Conservation (phyloP, 2,113 vertebrate genomes). For the Raja brachyura region DNA sequence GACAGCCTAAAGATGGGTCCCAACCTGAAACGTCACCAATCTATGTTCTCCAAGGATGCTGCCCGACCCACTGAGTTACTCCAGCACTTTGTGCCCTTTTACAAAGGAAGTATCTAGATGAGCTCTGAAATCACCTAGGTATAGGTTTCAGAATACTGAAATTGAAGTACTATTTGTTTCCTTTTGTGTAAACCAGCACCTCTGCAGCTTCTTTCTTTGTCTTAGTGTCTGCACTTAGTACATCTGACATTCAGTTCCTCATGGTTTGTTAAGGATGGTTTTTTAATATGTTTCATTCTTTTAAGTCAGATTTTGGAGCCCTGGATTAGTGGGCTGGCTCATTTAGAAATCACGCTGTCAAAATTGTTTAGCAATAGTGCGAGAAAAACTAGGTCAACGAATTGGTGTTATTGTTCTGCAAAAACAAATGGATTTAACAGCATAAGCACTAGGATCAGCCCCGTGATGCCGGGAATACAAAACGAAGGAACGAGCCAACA, state of each 20-base stretch:
- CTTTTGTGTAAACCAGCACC: too few species aligned
- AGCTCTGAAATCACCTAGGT: too few species aligned
- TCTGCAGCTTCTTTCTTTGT: too few species aligned
- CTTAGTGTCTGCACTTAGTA: too few species aligned
- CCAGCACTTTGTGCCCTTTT: too few species aligned
- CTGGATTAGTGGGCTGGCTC: not conserved
- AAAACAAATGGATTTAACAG: not conserved
- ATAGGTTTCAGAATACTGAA: too few species aligned
- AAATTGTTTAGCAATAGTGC: not conserved
- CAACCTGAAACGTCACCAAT: too few species aligned
- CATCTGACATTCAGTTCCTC: not conserved
- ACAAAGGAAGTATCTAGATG: too few species aligned
- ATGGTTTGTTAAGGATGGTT: not conserved
- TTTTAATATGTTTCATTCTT: not conserved
- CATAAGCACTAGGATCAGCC: not conserved
- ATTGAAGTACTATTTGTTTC: too few species aligned
- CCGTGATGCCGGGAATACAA: not conserved
- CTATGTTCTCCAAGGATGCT: too few species aligned
- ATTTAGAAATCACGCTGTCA: not conserved
- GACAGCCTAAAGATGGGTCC: too few species aligned
- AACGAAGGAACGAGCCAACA: not conserved
- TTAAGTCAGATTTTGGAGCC: not conserved
- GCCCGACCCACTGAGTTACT: too few species aligned
- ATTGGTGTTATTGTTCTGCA: not conserved
- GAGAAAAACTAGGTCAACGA: not conserved